Evolutionary conservation across 2,113 vertebrate species (phyloP).

Genomic region (Mohoua ochrocephala): DNA sequence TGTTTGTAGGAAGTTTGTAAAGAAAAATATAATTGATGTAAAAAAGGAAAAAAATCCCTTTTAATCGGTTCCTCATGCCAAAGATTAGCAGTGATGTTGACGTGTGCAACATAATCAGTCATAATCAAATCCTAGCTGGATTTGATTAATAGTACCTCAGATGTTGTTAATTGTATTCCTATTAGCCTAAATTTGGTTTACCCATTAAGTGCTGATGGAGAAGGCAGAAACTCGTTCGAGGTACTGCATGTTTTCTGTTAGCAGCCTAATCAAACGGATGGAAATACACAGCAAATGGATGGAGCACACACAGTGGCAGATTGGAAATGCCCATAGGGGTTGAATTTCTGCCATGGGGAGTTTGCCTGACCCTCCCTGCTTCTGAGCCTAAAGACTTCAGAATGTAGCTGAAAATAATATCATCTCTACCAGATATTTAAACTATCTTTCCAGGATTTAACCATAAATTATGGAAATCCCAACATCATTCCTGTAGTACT

Average conservation of each 20-base stretch:
- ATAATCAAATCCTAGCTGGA: slow-evolving; percentile 34
- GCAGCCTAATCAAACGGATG: not conserved
- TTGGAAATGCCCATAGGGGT: not conserved
- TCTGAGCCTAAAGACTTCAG: not conserved
- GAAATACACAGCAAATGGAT: not conserved
- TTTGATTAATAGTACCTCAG: not conserved
- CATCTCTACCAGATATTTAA: not conserved
- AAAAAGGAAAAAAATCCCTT: slow-evolving; percentile 8
- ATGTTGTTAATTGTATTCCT: slow-evolving; percentile 3
- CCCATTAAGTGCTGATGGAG: not conserved
- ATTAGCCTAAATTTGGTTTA: slow-evolving; percentile 1
- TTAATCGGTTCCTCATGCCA: slow-evolving; percentile 72
- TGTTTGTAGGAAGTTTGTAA: slow-evolving; percentile 9
- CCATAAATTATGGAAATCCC: not conserved
- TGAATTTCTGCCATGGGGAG: not conserved
- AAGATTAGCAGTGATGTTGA: slow-evolving; percentile 66
- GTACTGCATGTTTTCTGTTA: not conserved
- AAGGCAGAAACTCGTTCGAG: not conserved
- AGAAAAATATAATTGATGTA: slow-evolving; percentile 25
- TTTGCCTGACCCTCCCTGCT: not conserved
- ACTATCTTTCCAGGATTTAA: not conserved
- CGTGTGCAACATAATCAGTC: slow-evolving; percentile 44
- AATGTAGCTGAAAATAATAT: not conserved
- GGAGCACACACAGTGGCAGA: not conserved
- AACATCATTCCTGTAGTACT: not conserved